Conservation (phyloP, 2,797 vertebrate genomes). For the Acipenser oxyrinchus region DNA sequence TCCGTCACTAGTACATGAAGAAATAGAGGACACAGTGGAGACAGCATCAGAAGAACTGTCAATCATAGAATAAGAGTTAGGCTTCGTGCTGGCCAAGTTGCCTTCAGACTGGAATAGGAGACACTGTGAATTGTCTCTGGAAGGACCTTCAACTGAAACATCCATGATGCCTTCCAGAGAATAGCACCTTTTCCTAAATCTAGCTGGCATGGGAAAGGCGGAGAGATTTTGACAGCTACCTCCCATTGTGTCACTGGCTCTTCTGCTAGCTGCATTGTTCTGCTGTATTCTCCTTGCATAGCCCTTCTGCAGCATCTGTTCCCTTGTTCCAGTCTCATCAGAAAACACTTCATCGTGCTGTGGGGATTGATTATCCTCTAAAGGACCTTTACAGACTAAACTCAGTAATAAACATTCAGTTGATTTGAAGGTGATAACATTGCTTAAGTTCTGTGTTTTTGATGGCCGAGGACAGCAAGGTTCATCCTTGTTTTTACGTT, state of each 20-base stretch:
- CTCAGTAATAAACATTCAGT: conserved; percentile 93
- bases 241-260: conserved; percentile 33
- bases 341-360: conserved; percentile 53
- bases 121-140: conserved; percentile 19
- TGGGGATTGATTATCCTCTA: conserved; percentile 60
- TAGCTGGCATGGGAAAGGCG: conserved; percentile 24
- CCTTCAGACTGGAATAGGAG: conserved; percentile 47
- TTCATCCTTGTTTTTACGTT: conserved; percentile 66
- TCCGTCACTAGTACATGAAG: conserved; percentile 15
- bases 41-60: conserved; percentile 15
- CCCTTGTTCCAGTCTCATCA: conserved; percentile 34
- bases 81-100: conserved; percentile 29
- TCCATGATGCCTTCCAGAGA: conserved; percentile 75
- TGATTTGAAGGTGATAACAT: conserved; percentile 71
- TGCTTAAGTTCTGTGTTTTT: conserved; percentile 60
- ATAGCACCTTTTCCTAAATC: conserved; percentile 56
- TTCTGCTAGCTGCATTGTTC: conserved; percentile 23
- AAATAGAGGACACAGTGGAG: conserved; percentile 20
- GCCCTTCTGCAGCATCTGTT: conserved; percentile 32
- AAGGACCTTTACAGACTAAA: conserved; percentile 66
- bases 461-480: conserved; percentile 55
- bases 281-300: conserved; percentile 30
- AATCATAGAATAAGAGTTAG: conserved; percentile 26
- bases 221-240: conserved; percentile 65
- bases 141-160: conserved; percentile 28